Conservation (phyloP, 2,113 vertebrate species). For the Oostethus manadensis region DNA sequence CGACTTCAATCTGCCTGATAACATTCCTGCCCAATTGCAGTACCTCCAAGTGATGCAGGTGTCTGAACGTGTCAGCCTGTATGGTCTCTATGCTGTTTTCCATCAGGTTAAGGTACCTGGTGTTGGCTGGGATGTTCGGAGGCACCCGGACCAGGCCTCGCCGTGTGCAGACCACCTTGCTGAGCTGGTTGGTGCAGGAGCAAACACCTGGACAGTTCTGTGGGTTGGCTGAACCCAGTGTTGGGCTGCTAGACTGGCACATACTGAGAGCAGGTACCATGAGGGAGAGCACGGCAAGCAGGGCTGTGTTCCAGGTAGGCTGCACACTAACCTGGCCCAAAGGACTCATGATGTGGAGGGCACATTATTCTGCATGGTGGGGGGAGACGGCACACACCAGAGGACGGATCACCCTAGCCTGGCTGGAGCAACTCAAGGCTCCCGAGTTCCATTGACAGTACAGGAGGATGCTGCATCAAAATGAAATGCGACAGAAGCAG, state of each 20-base stretch:
- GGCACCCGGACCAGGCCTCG: constrained; percentile 86
- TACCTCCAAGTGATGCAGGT: constrained; percentile 94
- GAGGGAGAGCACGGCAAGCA: constrained; percentile 87
- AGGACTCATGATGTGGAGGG: constrained; percentile 98
- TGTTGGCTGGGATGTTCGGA: constrained; percentile 88
- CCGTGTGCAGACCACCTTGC: constrained; percentile 96
- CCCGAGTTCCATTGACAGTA: constrained; percentile 83
- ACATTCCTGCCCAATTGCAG: constrained; percentile 92
- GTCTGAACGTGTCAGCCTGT: constrained; percentile 93
- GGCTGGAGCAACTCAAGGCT: constrained; percentile 82
- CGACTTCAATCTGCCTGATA: constrained; percentile 97
- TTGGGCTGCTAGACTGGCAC: constrained; percentile 71
- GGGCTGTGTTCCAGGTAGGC: constrained; percentile 90
- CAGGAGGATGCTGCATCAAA: constrained; percentile 63
- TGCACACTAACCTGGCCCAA: constrained; percentile 96
- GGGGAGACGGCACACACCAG: constrained; percentile 83
- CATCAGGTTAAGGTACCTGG: constrained; percentile 96
- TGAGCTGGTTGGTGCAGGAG: constrained; percentile 95
- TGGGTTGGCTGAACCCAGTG: constrained; percentile 74
- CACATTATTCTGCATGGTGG: constrained; percentile 97
- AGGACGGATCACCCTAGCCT: constrained; percentile 83
- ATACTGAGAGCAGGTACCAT: constrained; percentile 86
- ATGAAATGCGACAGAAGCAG: constrained; percentile 31
- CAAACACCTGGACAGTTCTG: constrained; percentile 93
- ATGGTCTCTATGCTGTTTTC: constrained; percentile 97